phyloP scores from a whole-genome alignment of 2,113 vertebrate genomes.

The Podarcis cretensis region DNA sequence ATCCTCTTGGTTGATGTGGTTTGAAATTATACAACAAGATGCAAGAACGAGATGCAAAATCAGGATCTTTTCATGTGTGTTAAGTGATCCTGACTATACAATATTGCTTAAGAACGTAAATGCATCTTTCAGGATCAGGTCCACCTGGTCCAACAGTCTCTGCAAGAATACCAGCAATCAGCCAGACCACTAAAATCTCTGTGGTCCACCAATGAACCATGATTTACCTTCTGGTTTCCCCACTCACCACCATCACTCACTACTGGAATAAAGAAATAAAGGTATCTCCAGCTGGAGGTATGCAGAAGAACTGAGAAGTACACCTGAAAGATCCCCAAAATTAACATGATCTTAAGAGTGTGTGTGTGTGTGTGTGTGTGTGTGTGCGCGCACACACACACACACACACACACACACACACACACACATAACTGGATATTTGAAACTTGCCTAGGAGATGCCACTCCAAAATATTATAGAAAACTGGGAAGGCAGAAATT shows the following conservation, averaged over 20 bases:
- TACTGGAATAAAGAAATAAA: neutral
- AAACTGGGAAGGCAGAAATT: neutral
- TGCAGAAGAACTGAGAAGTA: neutral
- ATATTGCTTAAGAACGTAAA: neutral
- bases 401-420: neutral
- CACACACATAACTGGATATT: neutral
- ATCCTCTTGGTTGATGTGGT: neutral
- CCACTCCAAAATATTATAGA: neutral
- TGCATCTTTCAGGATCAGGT: neutral
- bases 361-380: too few species aligned
- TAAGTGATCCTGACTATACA: neutral
- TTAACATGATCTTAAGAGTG: too few species aligned
- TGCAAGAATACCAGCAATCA: neutral
- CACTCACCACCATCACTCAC: neutral
- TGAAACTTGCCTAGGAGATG: neutral
- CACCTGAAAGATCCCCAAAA: neutral
- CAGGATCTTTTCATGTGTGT: neutral
- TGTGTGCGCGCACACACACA: neutral
- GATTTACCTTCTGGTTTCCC: neutral
- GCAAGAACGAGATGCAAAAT: neutral
- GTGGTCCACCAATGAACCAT: neutral
- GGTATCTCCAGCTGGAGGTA: neutral
- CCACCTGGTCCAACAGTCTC: neutral
- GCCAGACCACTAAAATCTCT: neutral
- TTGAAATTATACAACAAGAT: neutral